Conservation (phyloP, 2,888 invertebrate species). For the Noctua comes region DNA sequence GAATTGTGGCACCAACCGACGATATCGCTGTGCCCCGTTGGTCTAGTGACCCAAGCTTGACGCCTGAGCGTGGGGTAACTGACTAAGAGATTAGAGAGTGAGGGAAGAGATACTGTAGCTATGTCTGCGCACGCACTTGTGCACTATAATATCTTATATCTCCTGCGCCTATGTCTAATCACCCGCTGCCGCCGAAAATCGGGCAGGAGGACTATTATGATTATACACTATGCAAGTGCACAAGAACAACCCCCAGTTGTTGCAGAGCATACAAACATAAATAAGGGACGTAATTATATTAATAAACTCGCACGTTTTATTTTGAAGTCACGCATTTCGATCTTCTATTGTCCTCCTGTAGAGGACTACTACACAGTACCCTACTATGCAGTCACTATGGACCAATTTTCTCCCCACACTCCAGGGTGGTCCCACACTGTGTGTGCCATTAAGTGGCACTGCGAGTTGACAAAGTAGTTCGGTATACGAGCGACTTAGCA, state of each 20-base stretch:
- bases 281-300: neutral
- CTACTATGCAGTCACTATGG: slow-evolving; percentile 1
- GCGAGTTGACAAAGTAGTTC: slow-evolving; percentile 61
- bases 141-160: neutral
- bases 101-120: neutral
- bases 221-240: no score
- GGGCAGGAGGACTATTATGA: no score
- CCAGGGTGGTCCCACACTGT: slow-evolving; percentile 22
- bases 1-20: neutral
- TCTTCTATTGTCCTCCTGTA: no score
- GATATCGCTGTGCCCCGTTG: neutral
- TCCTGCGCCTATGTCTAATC: neutral
- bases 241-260: no score
- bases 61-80: neutral
- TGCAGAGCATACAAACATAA: neutral
- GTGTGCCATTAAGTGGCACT: slow-evolving; percentile 56
- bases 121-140: neutral
- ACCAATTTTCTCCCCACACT: slow-evolving; percentile 30
- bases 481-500: slow-evolving; percentile 53
- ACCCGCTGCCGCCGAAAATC: no score
- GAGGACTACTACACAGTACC: no score
- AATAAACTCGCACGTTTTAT: neutral
- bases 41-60: neutral
- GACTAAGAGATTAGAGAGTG: neutral
- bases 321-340: neutral